Evolutionary conservation across 2,888 invertebrate species (phyloP).

Genomic region (Creontiades dilutus): DNA sequence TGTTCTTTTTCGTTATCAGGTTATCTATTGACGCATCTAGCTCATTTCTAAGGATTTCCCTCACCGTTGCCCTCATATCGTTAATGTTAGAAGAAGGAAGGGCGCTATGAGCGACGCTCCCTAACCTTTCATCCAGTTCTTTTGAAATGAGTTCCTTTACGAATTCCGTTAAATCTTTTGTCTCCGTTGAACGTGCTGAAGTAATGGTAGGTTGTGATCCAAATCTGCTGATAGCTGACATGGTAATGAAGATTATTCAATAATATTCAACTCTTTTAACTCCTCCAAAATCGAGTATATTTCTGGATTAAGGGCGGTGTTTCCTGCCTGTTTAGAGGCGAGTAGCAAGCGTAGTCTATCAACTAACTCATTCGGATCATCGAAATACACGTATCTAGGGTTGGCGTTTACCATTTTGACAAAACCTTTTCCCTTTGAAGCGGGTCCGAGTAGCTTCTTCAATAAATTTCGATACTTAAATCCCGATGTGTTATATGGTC

Average conservation of each 20-base stretch:
- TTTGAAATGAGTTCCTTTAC: neutral
- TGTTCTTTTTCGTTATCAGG: too few relatives aligned
- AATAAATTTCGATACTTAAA: neutral
- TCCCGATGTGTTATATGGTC: neutral
- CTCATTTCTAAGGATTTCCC: too few relatives aligned
- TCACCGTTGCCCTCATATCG: too few relatives aligned
- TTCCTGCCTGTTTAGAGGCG: neutral
- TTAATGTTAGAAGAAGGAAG: too few relatives aligned
- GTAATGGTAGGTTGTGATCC: neutral
- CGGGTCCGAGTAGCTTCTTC: neutral
- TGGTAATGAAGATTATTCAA: neutral
- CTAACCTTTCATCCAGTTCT: too few relatives aligned
- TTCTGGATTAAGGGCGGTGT: constrained; percentile 25
- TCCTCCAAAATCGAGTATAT: neutral
- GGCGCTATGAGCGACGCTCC: too few relatives aligned
- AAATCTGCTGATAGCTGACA: neutral
- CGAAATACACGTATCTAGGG: constrained; percentile 22
- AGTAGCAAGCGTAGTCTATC: constrained; percentile 6
- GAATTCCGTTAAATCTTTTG: neutral
- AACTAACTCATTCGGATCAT: constrained; percentile 37
- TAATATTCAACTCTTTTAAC: neutral
- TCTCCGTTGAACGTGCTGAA: neutral
- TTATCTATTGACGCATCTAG: too few relatives aligned
- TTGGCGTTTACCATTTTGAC: neutral
- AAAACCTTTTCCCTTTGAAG: neutral